Conservation (phyloP, 2,888 invertebrate genomes). For the Diaperis boleti region DNA sequence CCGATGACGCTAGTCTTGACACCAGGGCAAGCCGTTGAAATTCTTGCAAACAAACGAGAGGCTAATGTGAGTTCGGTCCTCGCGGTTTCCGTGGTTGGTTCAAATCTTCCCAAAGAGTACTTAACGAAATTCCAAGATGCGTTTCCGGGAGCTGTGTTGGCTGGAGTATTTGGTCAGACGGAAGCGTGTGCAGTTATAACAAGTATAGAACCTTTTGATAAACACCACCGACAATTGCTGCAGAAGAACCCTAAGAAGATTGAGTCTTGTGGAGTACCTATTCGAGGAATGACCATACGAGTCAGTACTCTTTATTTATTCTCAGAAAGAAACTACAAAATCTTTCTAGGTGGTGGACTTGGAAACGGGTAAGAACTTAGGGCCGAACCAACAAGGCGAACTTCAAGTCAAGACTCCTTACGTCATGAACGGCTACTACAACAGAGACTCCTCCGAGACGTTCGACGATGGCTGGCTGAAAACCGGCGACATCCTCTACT, state of each 20-base stretch:
- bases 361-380: slow-evolving; percentile 64
- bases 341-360: slow-evolving; percentile 65
- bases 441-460: slow-evolving; percentile 30
- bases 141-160: neutral
- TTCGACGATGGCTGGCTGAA: slow-evolving; percentile 54
- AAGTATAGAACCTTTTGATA: too few relatives aligned
- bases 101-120: neutral
- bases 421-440: slow-evolving; percentile 65
- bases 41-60: neutral
- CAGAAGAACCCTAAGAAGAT: too few relatives aligned
- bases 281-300: neutral
- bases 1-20: neutral
- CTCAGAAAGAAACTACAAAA: too few relatives aligned
- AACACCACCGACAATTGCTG: too few relatives aligned
- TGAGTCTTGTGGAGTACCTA: too few relatives aligned
- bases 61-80: neutral
- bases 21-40: neutral
- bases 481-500: slow-evolving; percentile 57
- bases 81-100: neutral
- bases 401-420: slow-evolving; percentile 65
- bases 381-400: slow-evolving; percentile 68
- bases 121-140: neutral
- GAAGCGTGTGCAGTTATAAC: neutral
- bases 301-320: neutral
- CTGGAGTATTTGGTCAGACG: neutral